A percentile compares a stretch with the other conserved stretches of the same genome.
These are phyloP conservation scores for Drosophila borealis DNA, from an alignment of 2,888 invertebrate genomes.

Conservation along the genomic window DNA sequence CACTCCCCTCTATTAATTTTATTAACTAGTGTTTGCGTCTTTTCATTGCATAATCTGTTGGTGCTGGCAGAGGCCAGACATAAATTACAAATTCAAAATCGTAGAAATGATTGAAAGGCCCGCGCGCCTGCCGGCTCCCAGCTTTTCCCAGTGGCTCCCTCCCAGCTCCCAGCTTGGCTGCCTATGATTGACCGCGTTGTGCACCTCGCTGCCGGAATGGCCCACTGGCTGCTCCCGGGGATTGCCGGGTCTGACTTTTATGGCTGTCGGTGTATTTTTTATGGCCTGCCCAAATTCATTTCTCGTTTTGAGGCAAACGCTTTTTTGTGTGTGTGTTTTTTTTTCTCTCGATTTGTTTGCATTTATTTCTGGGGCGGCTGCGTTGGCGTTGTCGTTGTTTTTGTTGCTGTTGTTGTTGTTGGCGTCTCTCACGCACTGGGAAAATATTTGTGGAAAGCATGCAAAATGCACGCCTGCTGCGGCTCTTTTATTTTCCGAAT, in stretches of 20 bases:
- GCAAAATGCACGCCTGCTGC: constrained; percentile 74
- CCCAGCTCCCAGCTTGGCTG: constrained; percentile 25
- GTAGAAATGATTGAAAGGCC: constrained; percentile 74
- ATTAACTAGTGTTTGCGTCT: constrained; percentile 72
- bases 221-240: constrained; percentile 68
- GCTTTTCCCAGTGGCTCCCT: constrained; percentile 1
- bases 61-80: constrained; percentile 45
- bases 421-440: constrained; percentile 63
- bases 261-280: constrained; percentile 79
- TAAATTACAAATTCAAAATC: constrained; percentile 68
- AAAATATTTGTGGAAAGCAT: constrained; percentile 77
- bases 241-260: constrained; percentile 77
- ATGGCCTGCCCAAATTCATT: constrained; percentile 71
- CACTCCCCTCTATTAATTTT: constrained; percentile 56
- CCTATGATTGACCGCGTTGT: constrained; percentile 70
- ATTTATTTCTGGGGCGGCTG: constrained; percentile 53
- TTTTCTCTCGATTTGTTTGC: constrained; percentile 70
- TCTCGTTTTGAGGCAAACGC: constrained; percentile 61
- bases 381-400: constrained; percentile 54
- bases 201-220: constrained; percentile 50
- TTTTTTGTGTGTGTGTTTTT: neutral
- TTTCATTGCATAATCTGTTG: constrained; percentile 79
- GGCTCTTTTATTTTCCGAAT: constrained; percentile 58
- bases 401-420: constrained; percentile 26
- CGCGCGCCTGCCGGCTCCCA: constrained; percentile 10